Evolutionary conservation across 1,140 invertebrate genomes (phyloP).

Genomic region (Drosophila busckii): DNA sequence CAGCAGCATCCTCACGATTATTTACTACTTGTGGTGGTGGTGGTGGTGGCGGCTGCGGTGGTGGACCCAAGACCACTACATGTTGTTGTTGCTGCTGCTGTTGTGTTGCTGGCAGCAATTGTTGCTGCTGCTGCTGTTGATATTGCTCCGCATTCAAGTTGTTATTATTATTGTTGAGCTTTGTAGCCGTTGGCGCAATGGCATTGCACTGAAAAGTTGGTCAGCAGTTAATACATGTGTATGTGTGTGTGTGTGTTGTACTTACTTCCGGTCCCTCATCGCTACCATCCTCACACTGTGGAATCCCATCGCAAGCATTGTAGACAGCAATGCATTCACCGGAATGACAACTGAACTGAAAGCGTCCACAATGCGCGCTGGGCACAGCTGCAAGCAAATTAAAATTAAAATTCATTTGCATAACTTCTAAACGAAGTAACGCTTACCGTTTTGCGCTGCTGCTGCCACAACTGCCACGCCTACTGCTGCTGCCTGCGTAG

Average conservation of each 20-base stretch:
- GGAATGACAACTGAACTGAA: constrained; percentile 92
- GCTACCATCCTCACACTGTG: constrained; percentile 94
- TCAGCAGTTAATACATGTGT: constrained; percentile 23
- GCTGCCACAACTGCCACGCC: constrained; percentile 1
- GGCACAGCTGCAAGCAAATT: constrained; percentile 30
- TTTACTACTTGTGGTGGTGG: constrained; percentile 56
- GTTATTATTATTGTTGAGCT: constrained; percentile 25
- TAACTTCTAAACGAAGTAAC: constrained; percentile 7
- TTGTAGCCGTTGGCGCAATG: constrained; percentile 38
- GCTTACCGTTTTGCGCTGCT: constrained; percentile 45
- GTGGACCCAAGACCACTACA: constrained; percentile 49
- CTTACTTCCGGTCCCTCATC: constrained; percentile 90
- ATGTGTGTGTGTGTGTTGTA: constrained; percentile 1
- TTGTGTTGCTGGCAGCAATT: constrained; percentile 33
- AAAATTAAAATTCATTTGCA: constrained; percentile 24
- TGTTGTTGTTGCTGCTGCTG: constrained; percentile 45
- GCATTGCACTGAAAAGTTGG: constrained; percentile 51
- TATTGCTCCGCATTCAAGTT: constrained; percentile 50
- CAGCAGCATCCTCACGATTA: constrained; percentile 70
- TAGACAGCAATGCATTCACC: constrained; percentile 96
- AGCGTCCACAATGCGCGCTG: constrained; percentile 83
- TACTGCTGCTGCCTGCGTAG: constrained; percentile 6
- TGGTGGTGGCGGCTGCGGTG: constrained; percentile 45
- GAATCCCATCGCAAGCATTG: constrained; percentile 96
- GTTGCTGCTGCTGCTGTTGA: constrained; percentile 47